Percentiles rank a stretch among this genome's conserved stretches.
Conservation (phyloP, 35 echinoderm and acorn worm genomes). For the Holothuria glaberrima region DNA sequence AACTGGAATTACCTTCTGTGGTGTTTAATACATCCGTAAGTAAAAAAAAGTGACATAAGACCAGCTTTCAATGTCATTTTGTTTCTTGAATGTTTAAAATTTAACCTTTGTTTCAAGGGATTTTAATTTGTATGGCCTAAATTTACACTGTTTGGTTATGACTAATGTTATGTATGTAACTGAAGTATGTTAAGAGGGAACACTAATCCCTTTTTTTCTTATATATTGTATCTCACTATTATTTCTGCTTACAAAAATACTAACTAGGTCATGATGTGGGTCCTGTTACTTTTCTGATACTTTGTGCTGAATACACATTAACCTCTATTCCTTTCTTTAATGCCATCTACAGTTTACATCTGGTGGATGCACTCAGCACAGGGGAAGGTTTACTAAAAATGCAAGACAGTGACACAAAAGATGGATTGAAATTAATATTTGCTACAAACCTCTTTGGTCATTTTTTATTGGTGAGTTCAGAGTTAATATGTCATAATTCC, state of each 20-base stretch:
- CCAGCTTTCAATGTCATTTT: no score
- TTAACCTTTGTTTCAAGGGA: no score
- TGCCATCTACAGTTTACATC: constrained; percentile 52
- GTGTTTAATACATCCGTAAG: constrained; percentile 80
- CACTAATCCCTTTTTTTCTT: no score
- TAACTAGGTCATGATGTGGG: no score
- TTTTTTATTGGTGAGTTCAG: constrained; percentile 76
- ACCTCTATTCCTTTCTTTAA: not conserved
- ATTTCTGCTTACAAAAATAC: no score
- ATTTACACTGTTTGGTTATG: no score
- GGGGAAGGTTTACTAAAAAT: constrained; percentile 82
- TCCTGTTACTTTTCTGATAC: not conserved
- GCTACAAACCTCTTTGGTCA: constrained; percentile 93
- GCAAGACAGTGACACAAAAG: constrained; percentile 69
- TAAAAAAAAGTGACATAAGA: not conserved
- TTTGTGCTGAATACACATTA: not conserved
- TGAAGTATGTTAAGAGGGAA: no score
- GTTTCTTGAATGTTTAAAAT: no score
- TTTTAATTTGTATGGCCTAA: no score
- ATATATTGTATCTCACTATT: no score
- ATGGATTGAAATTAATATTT: constrained; percentile 86
- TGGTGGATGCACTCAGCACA: constrained; percentile 77
- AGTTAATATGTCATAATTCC: no score
- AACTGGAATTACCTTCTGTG: constrained; percentile 82
- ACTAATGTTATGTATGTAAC: no score